Evolutionary conservation across 2,797 vertebrate species (phyloP).

Genomic region (Galago senegalensis): DNA sequence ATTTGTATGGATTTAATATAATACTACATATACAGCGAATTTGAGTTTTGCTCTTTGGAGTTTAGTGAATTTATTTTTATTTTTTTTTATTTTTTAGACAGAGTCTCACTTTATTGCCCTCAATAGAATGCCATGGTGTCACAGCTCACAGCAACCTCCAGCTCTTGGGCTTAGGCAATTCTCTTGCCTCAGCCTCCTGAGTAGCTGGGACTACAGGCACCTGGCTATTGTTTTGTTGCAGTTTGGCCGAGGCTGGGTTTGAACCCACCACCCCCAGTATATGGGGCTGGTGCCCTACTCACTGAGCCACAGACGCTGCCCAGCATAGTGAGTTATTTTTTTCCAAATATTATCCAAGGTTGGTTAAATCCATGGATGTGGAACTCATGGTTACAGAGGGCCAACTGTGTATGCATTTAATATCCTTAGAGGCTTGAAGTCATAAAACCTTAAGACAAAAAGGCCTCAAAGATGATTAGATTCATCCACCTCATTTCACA

Average conservation of each 20-base stretch:
- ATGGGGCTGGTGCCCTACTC: too few species aligned
- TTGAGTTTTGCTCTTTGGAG: background rate
- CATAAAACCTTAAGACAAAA: background rate
- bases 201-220: too few species aligned
- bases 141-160: too few species aligned
- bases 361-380: background rate
- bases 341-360: background rate
- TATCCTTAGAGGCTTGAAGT: background rate
- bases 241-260: too few species aligned
- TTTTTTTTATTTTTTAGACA: too few species aligned
- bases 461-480: background rate
- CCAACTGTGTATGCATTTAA: background rate
- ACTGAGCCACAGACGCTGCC: too few species aligned
- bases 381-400: background rate
- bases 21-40: background rate
- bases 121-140: too few species aligned
- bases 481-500: constrained; percentile 21
- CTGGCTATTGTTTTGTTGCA: too few species aligned
- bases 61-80: background rate
- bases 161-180: too few species aligned
- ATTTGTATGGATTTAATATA: background rate
- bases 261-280: too few species aligned
- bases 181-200: too few species aligned
- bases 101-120: too few species aligned
- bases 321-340: background rate